A percentile compares a stretch with the other conserved stretches of the same genome.
phyloP scores from a whole-genome alignment of 2,888 invertebrate species.

The Cryptocephalus moraei region DNA sequence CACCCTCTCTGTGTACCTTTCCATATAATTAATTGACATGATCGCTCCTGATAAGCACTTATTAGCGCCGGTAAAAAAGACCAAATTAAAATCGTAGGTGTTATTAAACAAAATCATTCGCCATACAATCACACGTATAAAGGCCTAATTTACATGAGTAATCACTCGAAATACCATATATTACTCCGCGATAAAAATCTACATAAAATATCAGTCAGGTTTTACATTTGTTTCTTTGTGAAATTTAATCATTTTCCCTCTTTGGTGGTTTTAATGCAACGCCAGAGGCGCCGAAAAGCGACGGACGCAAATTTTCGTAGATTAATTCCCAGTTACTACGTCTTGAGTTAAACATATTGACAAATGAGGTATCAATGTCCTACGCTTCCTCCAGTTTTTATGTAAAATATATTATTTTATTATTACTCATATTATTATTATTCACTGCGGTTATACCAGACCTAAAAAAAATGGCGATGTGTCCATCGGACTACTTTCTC shows the following conservation, averaged over 20 bases:
- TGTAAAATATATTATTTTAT: too few relatives aligned
- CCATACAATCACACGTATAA: slow-evolving; percentile 31
- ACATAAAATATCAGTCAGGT: slow-evolving; percentile 21
- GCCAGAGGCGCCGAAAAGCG: too few relatives aligned
- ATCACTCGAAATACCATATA: slow-evolving; percentile 35
- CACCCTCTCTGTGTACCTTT: neutral
- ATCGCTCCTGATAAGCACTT: neutral
- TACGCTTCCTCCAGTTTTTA: too few relatives aligned
- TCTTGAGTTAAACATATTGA: too few relatives aligned
- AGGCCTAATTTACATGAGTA: slow-evolving; percentile 36
- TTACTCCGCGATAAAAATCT: slow-evolving; percentile 31
- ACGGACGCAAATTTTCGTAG: too few relatives aligned
- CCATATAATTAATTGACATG: neutral
- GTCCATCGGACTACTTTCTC: too few relatives aligned
- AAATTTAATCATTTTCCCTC: neutral
- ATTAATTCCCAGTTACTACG: too few relatives aligned
- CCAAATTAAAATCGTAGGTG: slow-evolving; percentile 22
- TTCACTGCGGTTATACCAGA: too few relatives aligned
- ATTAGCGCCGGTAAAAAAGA: too few relatives aligned
- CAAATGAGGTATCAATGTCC: too few relatives aligned
- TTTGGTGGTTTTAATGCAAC: neutral
- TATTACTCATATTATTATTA: too few relatives aligned
- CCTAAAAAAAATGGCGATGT: too few relatives aligned
- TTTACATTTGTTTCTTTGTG: slow-evolving; percentile 14
- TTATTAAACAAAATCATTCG: slow-evolving; percentile 35